Conservation (phyloP, 2,797 vertebrate species). For the Myoxocephalus aenaeus region DNA sequence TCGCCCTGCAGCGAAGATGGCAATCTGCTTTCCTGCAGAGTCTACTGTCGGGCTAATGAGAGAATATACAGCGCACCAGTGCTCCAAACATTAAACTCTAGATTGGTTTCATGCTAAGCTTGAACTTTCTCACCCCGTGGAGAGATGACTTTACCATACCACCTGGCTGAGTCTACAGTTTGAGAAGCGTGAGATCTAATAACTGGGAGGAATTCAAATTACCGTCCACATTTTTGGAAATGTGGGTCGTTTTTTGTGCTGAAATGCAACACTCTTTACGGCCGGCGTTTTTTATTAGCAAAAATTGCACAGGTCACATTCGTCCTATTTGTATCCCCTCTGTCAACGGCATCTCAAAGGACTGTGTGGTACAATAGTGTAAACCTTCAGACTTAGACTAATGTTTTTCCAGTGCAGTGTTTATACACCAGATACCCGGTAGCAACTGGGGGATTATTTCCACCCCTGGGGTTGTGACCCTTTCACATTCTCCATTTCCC, state of each 20-base stretch:
- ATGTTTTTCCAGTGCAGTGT: constrained; percentile 79
- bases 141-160: constrained; percentile 76
- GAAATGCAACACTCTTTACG: constrained; percentile 8
- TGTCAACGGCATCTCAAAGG: constrained; percentile 54
- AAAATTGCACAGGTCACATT: constrained; percentile 29
- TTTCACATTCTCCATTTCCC: constrained; percentile 76
- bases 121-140: constrained; percentile 71
- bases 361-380: constrained; percentile 58
- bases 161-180: constrained; percentile 53
- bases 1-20: constrained; percentile 63
- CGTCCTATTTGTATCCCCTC: constrained; percentile 27
- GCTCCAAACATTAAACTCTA: constrained; percentile 63
- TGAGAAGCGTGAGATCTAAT: constrained; percentile 69
- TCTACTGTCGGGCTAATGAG: constrained; percentile 63
- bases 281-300: constrained; percentile 11
- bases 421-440: constrained; percentile 78
- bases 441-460: constrained; percentile 76
- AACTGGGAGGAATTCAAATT: constrained; percentile 54
- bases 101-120: constrained; percentile 63
- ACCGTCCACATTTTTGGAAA: constrained; percentile 41
- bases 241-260: constrained; percentile 22
- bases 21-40: constrained; percentile 66
- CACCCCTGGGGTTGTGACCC: constrained; percentile 75
- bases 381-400: constrained; percentile 76
- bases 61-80: constrained; percentile 43